Evolutionary conservation across 2,113 vertebrate species (phyloP), one percentile per base, ranked within the genome.

Genomic region (Cisticola juncidis): DNA sequence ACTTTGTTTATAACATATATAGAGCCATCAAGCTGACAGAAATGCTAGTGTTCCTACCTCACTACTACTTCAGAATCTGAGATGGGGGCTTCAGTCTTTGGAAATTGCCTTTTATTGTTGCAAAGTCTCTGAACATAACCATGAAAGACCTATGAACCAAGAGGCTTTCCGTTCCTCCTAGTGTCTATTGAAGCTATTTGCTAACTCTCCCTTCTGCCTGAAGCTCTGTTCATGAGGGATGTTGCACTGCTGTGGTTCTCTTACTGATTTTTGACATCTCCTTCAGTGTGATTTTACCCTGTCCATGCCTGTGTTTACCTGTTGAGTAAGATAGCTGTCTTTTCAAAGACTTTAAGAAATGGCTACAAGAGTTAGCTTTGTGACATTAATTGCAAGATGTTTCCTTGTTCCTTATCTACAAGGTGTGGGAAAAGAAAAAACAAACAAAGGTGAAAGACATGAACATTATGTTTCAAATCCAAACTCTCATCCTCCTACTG

Each of bases 361-460:
- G 14, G 18, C 69, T 85, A 14, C 13, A 65, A 42, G 38, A 51
- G 9, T 58, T 73, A 60, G 17, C 8, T 19, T 24, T 82, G n/a
- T 36, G 45, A 80, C 45, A 29, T 64, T 28, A 78, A 48, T 5
- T 60, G 35, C 23, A 60, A 36, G 31, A 31, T 57, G 28, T 54
- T 88, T 50, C 18, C 1, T 50, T 69, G n/a, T 53, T 65, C 35
- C 31, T 90, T 62, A 31, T 33, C 16, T 64, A 50, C 12, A 23
- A 42, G 5, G 9, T 14, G 3, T 20, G 4, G 3, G 2, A 1
- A 15, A 22, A 38, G 23, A 8, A 42, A 29, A 62, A 21, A 3
- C 9, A 72, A 72, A 36, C 8, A n/a, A 24, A 24, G 21, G 16
- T 47, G 6, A 33, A 58, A 78, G 62, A 73, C 20, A 9, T 48